Base-by-base conservation (phyloP, 2,888 invertebrate species). In the Cantharis flavilabris region DNA sequence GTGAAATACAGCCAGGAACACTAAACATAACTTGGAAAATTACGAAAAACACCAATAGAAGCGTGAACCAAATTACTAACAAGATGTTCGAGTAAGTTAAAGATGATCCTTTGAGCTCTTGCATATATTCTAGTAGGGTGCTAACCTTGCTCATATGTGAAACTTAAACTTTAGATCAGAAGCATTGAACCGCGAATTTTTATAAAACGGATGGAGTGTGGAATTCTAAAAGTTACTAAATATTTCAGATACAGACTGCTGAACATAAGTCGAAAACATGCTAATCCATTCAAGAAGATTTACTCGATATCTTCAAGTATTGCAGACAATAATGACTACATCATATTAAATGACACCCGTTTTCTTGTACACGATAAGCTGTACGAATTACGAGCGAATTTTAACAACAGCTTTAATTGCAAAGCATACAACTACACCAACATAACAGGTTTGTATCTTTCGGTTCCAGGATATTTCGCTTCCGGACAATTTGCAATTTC, bases 401-500 rank as follows among this genome's bases (percentile, higher is more conserved):
- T 80, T 64, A 76, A 76, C 62, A 80, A 80, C 20, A 76, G 26
- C 30, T 80, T 73, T 62, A 62, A 72, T 62, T 77, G 77, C 49
- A 75, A 72, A 63, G 65, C 70, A 4, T 23, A 70, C n/a, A 67
- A 62, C n/a, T 69, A 77, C 23, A 69, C 71, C 1, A 72, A 71
- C 16, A 67, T 77, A 62, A 77, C 71, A 28, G 23, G 76, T 77
- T 73, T 10, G 49, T 71, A 3, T 20, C 20, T 20, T 20, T 20
- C 20, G 20, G 3, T 20, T 20, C 3, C 20, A 20, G 20, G 3
- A 20, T 3, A 20, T 20, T 20, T 20, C 20, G 20, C 20, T 20
- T 3, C 20, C 20, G 20, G 3, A 20, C 20, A 20, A 20, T 20
- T 20, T 3, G 20, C 20, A 20, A 18, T 20, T 20, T 20, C 20